Evolutionary conservation across 2,888 invertebrate species (phyloP), one percentile per base, ranked within the genome.

Genomic region (Tanaodytes sp.): DNA sequence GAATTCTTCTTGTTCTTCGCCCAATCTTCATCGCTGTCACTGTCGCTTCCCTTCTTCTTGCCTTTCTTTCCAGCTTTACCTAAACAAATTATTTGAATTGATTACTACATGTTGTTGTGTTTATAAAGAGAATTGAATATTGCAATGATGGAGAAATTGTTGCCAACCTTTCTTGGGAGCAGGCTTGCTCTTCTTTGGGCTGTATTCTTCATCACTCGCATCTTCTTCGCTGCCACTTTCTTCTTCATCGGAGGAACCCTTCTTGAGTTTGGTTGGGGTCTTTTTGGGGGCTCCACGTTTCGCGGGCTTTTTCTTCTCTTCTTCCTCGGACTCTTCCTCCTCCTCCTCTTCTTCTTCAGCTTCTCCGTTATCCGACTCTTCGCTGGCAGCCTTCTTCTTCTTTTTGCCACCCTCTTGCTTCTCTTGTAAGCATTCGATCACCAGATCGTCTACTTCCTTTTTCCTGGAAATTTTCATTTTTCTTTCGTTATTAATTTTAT

Each of bases 361-460:
- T 51, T 80, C 87, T 62, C 87, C 88, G 0, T 86, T 87, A 37
- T 87, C 88, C 49, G 86, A 86, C 1, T 82, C 82, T 31, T 86
- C 85, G 46, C 84, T 84, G 36, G 85, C 85, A 19, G 83, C 84
- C 72, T 85, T 84, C 73, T 86, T 86, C 37, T 86, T 86, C 40
- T 86, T 87, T 45, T 86, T 86, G 12, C 65, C 78, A 16, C 82
- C 80, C 30, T 85, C 85, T 70, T 86, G 83, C 71, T 86, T 86
- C 70, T 86, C 85, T 74, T 87, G 85, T 45, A 89, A 82, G 77
- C 90, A 91, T 74, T 93, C 92, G 92, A 95, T 93, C 5, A 96
- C 93, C 68, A 96, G 86, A 75, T 91, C 89, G 82, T 96, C 95
- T n/a, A 97, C 93, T 84, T 94, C 90, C 82, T 93, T 92, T 85